Base-by-base conservation (phyloP, 2,888 invertebrate genomes). In the Drosophila anceps region DNA sequence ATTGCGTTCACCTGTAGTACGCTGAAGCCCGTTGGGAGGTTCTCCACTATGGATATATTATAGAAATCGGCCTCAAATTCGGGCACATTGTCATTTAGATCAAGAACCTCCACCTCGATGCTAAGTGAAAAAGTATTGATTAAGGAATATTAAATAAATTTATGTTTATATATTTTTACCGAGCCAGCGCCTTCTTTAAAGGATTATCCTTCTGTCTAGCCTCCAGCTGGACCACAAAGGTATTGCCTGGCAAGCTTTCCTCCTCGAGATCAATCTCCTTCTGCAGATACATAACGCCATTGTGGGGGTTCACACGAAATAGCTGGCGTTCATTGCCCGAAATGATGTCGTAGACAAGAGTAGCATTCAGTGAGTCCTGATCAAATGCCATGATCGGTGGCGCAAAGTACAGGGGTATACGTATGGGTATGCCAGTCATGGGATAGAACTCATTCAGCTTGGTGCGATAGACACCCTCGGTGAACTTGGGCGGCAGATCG, bases 11-110 rank as follows among this genome's bases (percentile, higher is more conserved):
- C 93, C 76, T 93, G 93, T 0, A 93, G 81, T 0, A 93, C 91
- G 81, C 92, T 90, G 82, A 95, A 93, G 0, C 97, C 97, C 82
- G 96, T 97, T 0, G 98, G 98, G 33, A 98, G 93, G 92, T 98
- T 98, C 91, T 98, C 98, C 48, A 98, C 97, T 75, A 98, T 98
- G 79, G 97, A 98, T 76, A 98, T 97, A 84, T 98, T 98, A 91
- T 98, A 98, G 85, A 96, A 95, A 85, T 97, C 97, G 0, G 97
- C 97, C 91, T 98, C 97, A 81, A 98, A 98, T 84, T 97, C 96
- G 0, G 97, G 97, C 27, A 96, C 93, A 92, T 98, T 97, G 91
- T 98, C 97, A 86, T 98, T 97, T 95, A 90, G 68, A 65, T 91
- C 91, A 1, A 91, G 76, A 0, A 92, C 86, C 62, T 92, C 92